Percentiles rank a stretch among this genome's conserved stretches.
These are phyloP conservation scores for Sitta europaea DNA, from an alignment of 2,113 vertebrate genomes.

Conservation along the genomic window DNA sequence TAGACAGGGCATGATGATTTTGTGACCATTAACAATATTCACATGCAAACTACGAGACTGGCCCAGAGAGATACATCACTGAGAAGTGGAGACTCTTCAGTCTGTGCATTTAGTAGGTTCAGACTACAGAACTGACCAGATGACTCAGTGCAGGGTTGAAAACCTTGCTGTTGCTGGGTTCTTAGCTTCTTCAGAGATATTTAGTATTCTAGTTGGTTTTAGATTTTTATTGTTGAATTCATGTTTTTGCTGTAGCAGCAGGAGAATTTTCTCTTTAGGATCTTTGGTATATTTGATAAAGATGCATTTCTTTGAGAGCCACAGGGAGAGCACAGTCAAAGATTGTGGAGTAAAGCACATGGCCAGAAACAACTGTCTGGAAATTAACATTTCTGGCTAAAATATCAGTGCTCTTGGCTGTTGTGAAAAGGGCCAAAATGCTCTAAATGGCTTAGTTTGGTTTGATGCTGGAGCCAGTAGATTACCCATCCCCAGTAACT, in stretches of 20 bases:
- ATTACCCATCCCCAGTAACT: not conserved
- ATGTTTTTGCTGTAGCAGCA: not conserved
- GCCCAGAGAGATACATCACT: not conserved
- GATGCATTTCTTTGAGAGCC: not conserved
- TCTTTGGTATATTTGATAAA: not conserved
- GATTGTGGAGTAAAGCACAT: not conserved
- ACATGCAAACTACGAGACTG: not conserved
- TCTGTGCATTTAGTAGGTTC: rapidly evolving
- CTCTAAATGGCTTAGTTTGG: not conserved
- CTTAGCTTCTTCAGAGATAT: not conserved
- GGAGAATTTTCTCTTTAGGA: not conserved
- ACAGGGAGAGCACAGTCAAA: not conserved
- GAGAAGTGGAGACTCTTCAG: not conserved
- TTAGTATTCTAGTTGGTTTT: not conserved
- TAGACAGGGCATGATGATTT: not conserved
- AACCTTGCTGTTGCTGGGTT: not conserved
- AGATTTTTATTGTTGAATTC: not conserved
- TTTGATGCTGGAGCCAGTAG: not conserved
- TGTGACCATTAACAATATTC: not conserved
- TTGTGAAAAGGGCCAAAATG: not conserved
- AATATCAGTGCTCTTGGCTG: not conserved
- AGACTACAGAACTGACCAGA: not conserved
- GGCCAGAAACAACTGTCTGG: not conserved
- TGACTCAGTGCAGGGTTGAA: not conserved
- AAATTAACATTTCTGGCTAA: not conserved